A percentile compares a stretch with the other conserved stretches of the same genome.
Evolutionary conservation across 2,113 vertebrate genomes (phyloP).

Genomic region (Pelecanoides urinatrix): DNA sequence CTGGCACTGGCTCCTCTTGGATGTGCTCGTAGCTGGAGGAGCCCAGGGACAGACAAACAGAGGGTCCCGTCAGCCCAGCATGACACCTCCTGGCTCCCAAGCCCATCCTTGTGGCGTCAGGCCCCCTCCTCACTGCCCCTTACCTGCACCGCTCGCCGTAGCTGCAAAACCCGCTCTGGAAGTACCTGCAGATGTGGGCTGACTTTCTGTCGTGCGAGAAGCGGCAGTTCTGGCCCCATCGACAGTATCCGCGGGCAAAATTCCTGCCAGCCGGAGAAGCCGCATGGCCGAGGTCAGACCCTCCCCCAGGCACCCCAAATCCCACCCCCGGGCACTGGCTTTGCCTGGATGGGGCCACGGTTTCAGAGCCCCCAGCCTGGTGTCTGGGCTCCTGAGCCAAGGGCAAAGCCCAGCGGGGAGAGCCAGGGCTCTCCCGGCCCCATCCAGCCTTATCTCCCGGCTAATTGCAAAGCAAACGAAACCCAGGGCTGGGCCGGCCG

Average conservation of each 20-base stretch:
- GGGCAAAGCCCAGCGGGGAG: not conserved
- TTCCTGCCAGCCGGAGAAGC: constrained; percentile 62
- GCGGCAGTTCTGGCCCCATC: constrained; percentile 70
- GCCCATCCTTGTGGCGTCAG: not conserved
- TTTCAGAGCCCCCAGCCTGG: not conserved
- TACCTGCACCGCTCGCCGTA: constrained; percentile 84
- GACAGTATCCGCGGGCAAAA: constrained; percentile 74
- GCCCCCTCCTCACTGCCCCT: not conserved
- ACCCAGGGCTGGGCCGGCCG: not conserved
- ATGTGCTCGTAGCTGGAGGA: constrained; percentile 76
- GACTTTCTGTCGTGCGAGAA: constrained; percentile 72
- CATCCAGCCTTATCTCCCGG: fast-evolving
- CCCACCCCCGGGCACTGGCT: no score
- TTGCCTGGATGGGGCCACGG: fast-evolving
- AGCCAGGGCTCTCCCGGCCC: not conserved
- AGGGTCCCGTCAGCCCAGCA: not conserved
- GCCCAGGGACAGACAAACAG: not conserved
- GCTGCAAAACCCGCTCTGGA: constrained; percentile 82
- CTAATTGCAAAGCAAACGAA: not conserved
- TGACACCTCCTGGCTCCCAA: not conserved
- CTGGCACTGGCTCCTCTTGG: not conserved
- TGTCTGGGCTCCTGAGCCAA: not conserved
- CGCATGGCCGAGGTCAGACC: fast-evolving
- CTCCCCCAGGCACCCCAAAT: fast-evolving
- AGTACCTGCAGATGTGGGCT: constrained; percentile 79